Evolutionary conservation across 1,140 invertebrate species (phyloP).

Genomic region (Penaeus indicus): DNA sequence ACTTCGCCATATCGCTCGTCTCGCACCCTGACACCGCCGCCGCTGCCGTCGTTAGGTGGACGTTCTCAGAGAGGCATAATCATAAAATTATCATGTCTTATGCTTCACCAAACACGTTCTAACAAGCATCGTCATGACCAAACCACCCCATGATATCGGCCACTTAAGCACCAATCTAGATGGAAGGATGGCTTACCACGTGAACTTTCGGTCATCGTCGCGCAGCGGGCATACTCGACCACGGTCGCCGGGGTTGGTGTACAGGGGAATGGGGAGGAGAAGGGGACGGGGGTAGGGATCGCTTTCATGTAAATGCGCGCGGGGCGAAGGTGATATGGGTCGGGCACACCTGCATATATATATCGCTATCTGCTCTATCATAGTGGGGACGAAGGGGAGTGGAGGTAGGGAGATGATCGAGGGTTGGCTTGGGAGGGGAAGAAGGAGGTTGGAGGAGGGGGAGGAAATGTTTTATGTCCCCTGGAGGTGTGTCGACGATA

Average conservation of each 20-base stretch:
- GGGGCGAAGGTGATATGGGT: constrained; percentile 46
- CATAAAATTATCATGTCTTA: not conserved
- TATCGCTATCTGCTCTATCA: not conserved
- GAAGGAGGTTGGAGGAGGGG: too few relatives aligned
- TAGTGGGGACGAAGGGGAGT: too few relatives aligned
- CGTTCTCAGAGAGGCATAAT: not conserved
- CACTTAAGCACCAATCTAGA: not conserved
- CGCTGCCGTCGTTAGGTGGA: too few relatives aligned
- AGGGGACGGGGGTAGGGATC: constrained; percentile 32
- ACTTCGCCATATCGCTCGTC: constrained; percentile 17
- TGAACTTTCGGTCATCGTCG: constrained; percentile 43
- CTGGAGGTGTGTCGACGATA: too few relatives aligned
- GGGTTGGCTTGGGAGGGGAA: too few relatives aligned
- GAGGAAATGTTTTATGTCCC: too few relatives aligned
- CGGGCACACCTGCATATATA: not conserved
- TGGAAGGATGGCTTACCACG: not conserved
- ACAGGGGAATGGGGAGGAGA: not conserved
- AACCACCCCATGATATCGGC: not conserved
- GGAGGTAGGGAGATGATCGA: too few relatives aligned
- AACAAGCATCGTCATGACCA: not conserved
- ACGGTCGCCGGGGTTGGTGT: not conserved
- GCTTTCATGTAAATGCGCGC: constrained; percentile 62
- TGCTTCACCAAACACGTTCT: not conserved
- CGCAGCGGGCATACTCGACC: constrained; percentile 12
- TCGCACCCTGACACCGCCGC: not conserved